Base-by-base conservation (phyloP, 2,888 invertebrate genomes). In the Gisinianus flammeolus region DNA sequence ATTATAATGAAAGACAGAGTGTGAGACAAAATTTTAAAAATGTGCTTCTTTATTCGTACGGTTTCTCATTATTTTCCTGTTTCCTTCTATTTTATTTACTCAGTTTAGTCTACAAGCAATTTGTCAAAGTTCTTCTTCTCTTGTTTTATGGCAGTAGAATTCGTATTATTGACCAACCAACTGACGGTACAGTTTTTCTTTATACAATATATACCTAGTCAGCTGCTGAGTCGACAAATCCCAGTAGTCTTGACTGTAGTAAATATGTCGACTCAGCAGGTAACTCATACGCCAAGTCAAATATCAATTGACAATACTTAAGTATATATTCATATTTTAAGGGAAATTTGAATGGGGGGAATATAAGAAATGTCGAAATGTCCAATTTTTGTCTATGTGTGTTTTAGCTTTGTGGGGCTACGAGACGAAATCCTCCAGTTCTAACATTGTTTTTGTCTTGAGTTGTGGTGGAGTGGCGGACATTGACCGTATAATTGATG, bases 401-500 rank as follows among this genome's bases (percentile, higher is more conserved):
- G 35, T 35, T 44, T 44, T 16, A 44, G 81, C 83, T 1, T 56
- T 81, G 12, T 83, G 83, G 83, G 83, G 81, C 0, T 79, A 79
- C 4, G 83, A 83, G 54, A 73, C 72, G 12, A 78, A 79, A 1
- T 69, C 77, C 0, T 79, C 80, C 10, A 78, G 80, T 28, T 83
- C 83, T 8, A 83, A 83, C 73, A 83, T 81, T 16, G 81, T 83
- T n/a, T 78, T 81, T 56, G 79, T 77, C 1, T 44, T 83, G 52
- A 81, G 79, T 33, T 79, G 79, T 54, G 75, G 71, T 58, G 83
- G 83, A 2, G 30, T 54, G 5, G 79, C 83, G 0, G 74, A 79
- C 35, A 52, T 83, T 31, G 80, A 82, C 5, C 66, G 73, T 22
- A 80, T 83, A n/a, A 69, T 78, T 31, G 77, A 70, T 26, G 80